phyloP scores from a whole-genome alignment of 2,888 invertebrate species.

The Agonopterix subpropinquella region DNA sequence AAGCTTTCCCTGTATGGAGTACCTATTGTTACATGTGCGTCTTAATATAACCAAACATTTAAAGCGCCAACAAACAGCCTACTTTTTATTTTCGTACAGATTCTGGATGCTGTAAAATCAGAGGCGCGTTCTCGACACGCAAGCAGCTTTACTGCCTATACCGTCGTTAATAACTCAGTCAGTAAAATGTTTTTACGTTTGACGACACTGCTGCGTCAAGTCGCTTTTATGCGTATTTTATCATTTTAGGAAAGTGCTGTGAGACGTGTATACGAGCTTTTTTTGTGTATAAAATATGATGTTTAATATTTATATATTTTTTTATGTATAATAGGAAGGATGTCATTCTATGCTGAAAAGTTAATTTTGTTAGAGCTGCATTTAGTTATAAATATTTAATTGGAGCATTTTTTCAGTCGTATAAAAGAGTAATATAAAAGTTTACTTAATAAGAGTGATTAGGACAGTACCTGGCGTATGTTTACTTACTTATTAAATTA shows the following conservation, averaged over 20 bases:
- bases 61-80: background rate
- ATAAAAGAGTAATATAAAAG: no score
- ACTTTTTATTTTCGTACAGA: background rate
- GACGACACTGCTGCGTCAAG: background rate
- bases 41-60: no score
- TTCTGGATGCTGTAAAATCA: slow-evolving; percentile 29
- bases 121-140: slow-evolving; percentile 27
- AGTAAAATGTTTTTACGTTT: slow-evolving; percentile 32
- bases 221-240: slow-evolving; percentile 6
- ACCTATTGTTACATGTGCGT: no score
- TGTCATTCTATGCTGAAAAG: no score
- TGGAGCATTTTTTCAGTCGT: no score
- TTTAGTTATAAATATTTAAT: no score
- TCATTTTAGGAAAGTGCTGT: background rate
- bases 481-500: no score
- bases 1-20: no score
- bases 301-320: background rate
- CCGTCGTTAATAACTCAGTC: slow-evolving; percentile 41
- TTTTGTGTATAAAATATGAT: background rate
- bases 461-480: no score
- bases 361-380: no score
- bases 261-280: background rate
- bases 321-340: no score
- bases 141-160: slow-evolving; percentile 39
- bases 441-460: no score